phyloP scores from a whole-genome alignment of 2,113 vertebrate genomes.

The Noturus placidus region DNA sequence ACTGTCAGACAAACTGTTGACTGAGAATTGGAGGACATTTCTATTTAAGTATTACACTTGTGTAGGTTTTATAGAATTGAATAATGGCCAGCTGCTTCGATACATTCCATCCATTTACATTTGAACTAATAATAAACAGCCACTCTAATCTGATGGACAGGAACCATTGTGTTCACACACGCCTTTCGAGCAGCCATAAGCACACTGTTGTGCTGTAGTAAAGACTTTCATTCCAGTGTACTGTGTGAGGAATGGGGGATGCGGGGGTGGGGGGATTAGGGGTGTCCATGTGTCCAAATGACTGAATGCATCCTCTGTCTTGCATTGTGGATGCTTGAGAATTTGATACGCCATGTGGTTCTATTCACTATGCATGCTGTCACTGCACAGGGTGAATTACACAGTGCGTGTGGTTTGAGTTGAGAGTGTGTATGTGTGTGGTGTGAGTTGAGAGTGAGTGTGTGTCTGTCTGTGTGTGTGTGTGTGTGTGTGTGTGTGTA shows the following conservation, averaged over 20 bases:
- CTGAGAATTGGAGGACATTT: background rate
- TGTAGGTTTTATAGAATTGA: background rate
- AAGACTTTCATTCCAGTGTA: background rate
- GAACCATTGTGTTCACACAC: background rate
- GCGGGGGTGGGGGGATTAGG: background rate
- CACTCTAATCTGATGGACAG: background rate
- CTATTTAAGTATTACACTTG: background rate
- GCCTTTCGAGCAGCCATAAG: background rate
- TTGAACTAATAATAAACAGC: background rate
- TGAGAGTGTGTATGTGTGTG: background rate
- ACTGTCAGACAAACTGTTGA: too few species aligned
- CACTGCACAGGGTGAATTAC: background rate
- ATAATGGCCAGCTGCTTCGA: background rate
- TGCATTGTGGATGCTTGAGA: slow-evolving; percentile 15
- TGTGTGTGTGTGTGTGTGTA: slow-evolving; percentile 5
- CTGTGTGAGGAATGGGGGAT: background rate
- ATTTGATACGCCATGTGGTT: slow-evolving; percentile 31
- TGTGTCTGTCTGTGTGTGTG: slow-evolving; percentile 6
- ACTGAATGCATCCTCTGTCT: slow-evolving; percentile 32
- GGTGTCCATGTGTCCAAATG: background rate
- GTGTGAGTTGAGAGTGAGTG: background rate
- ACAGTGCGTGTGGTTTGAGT: slow-evolving; percentile 29
- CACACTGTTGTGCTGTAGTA: background rate
- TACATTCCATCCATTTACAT: background rate
- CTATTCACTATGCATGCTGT: slow-evolving; percentile 24